Evolutionary conservation across 2,113 vertebrate genomes (phyloP).

Genomic region (Pardalotus punctatus): DNA sequence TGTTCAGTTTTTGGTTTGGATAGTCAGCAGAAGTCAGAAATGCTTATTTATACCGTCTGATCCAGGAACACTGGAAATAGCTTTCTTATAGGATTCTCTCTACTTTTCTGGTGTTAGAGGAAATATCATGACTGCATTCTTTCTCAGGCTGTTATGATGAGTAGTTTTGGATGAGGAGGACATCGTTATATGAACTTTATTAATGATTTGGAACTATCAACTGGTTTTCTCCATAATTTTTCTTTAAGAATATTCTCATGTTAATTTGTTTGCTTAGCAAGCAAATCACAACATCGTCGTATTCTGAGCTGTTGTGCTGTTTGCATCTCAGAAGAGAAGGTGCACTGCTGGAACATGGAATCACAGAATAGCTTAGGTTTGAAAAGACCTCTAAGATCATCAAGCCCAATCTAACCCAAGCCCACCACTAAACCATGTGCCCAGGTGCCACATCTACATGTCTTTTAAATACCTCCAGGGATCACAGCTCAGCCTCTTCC

Average conservation of each 20-base stretch:
- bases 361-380: not conserved
- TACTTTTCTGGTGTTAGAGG: not conserved
- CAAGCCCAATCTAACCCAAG: not conserved
- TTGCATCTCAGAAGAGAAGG: not conserved
- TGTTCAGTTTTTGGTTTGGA: not conserved
- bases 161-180: not conserved
- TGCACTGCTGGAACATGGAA: not conserved
- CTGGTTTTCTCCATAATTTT: not conserved
- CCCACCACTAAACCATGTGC: not conserved
- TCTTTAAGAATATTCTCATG: not conserved
- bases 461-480: not conserved
- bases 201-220: conserved; percentile 17
- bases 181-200: not conserved
- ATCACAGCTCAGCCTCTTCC: not conserved
- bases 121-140: not conserved
- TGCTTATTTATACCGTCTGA: not conserved
- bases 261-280: not conserved
- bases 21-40: not conserved
- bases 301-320: not conserved
- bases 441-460: not conserved
- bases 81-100: not conserved
- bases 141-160: not conserved
- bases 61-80: not conserved
- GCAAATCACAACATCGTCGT: not conserved
- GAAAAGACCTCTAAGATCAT: not conserved